phyloP scores from a whole-genome alignment of 2,113 vertebrate genomes.

The Scophthalmus maximus region DNA sequence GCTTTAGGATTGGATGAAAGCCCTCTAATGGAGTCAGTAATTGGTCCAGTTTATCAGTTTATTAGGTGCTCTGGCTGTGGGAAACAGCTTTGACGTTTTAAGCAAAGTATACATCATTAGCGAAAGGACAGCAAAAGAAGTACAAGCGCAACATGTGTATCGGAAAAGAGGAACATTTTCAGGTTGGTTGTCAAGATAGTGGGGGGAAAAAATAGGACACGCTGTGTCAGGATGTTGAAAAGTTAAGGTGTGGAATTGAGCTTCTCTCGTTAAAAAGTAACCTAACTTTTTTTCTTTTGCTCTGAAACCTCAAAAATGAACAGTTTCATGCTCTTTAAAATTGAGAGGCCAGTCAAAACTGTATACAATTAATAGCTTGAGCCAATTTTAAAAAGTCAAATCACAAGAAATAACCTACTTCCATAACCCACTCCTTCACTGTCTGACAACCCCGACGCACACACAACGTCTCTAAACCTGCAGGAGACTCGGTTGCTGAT shows the following conservation, averaged over 20 bases:
- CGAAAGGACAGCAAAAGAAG: slow-evolving; percentile 1
- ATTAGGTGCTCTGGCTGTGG: slow-evolving; percentile 71
- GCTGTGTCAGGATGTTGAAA: too few species aligned
- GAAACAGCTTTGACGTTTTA: slow-evolving; percentile 61
- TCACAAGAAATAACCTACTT: too few species aligned
- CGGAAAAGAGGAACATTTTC: background rate
- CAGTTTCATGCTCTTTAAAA: background rate
- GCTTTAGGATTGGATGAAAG: slow-evolving; percentile 73
- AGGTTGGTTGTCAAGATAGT: background rate
- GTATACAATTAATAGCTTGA: too few species aligned
- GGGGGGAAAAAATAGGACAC: background rate
- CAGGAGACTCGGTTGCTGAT: background rate
- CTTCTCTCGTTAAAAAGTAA: too few species aligned
- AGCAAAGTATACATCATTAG: slow-evolving; percentile 61
- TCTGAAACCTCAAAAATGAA: background rate
- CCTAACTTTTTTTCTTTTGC: background rate
- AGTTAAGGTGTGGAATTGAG: too few species aligned
- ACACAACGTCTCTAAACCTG: background rate
- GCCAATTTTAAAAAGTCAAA: too few species aligned
- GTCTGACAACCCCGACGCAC: too few species aligned
- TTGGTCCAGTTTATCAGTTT: slow-evolving; percentile 79
- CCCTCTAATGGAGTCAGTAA: slow-evolving; percentile 82
- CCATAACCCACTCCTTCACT: too few species aligned
- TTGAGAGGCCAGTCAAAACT: background rate
- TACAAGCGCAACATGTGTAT: background rate